Percentiles rank a stretch among this genome's conserved stretches.
Conservation (phyloP, 2,797 vertebrate species). For the Takifugu ocellatus region DNA sequence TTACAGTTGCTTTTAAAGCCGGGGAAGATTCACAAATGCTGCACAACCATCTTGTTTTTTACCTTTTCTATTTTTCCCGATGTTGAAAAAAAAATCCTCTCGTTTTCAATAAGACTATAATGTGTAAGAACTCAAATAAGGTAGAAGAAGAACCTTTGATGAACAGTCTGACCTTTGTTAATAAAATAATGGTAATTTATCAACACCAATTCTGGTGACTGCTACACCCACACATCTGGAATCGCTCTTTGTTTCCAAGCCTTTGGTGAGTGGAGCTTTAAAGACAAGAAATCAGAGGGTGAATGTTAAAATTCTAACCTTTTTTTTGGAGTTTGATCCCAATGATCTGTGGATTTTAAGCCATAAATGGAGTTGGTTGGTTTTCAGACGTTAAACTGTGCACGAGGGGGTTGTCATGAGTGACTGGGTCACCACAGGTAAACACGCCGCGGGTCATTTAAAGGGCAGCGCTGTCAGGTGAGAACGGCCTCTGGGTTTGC, state of each 20-base stretch:
- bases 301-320: too few relatives aligned
- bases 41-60: too few relatives aligned
- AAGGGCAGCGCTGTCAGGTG: background rate
- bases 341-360: too few relatives aligned
- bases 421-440: background rate
- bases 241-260: too few relatives aligned
- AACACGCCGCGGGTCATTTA: background rate
- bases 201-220: background rate
- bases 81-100: background rate
- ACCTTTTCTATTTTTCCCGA: background rate
- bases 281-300: too few relatives aligned
- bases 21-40: too few relatives aligned
- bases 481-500: background rate
- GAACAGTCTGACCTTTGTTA: slow-evolving; percentile 13
- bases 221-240: too few relatives aligned
- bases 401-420: background rate
- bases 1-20: too few relatives aligned
- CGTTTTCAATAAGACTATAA: background rate
- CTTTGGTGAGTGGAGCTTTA: too few relatives aligned
- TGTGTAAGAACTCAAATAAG: slow-evolving; percentile 7
- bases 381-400: too few relatives aligned
- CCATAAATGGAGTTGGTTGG: too few relatives aligned
- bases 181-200: slow-evolving; percentile 25
- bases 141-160: slow-evolving; percentile 38
- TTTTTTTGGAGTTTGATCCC: too few relatives aligned